A percentile compares a stretch with the other conserved stretches of the same genome.
phyloP scores from a whole-genome alignment of 2,797 vertebrate genomes.

The Nannoperca obscura region DNA sequence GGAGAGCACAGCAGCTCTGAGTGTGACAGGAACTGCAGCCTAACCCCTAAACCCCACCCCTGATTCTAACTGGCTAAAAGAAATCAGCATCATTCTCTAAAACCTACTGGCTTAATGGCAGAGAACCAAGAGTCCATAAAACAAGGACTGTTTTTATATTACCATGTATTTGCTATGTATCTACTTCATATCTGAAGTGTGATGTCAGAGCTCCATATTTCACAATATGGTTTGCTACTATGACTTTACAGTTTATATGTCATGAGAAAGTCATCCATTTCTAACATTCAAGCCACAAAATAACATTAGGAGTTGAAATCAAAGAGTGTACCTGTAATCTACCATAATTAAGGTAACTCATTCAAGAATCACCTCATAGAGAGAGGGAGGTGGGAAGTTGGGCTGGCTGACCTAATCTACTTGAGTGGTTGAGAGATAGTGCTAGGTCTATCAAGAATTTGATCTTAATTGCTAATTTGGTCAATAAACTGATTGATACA shows the following conservation, averaged over 20 bases:
- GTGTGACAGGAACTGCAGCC: conserved; percentile 75
- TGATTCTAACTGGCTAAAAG: conserved; percentile 57
- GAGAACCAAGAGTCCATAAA: conserved; percentile 19
- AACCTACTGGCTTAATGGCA: conserved; percentile 18
- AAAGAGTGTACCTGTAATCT: conserved; percentile 36
- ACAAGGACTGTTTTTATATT: conserved; percentile 19
- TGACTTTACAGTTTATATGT: conserved; percentile 55
- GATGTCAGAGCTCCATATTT: conserved; percentile 66
- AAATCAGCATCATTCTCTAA: conserved; percentile 25
- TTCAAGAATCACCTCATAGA: conserved; percentile 52
- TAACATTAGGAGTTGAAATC: conserved; percentile 51
- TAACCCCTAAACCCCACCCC: conserved; percentile 52
- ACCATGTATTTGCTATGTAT: conserved; percentile 27
- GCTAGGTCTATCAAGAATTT: conserved; percentile 38
- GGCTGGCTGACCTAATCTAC: conserved; percentile 64
- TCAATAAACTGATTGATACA: conserved; percentile 26
- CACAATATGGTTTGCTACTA: conserved; percentile 57
- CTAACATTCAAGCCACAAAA: conserved; percentile 72
- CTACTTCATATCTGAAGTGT: conserved; percentile 52
- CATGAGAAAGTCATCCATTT: conserved; percentile 70
- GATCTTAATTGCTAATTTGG: conserved; percentile 56
- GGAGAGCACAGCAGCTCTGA: conserved; percentile 74
- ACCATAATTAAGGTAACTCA: conserved; percentile 49
- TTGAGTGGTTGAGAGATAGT: conserved; percentile 40
- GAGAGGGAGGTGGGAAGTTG: conserved; percentile 72